Base-by-base conservation (phyloP, 2,113 vertebrate species). In the Tachuris rubrigastra region DNA sequence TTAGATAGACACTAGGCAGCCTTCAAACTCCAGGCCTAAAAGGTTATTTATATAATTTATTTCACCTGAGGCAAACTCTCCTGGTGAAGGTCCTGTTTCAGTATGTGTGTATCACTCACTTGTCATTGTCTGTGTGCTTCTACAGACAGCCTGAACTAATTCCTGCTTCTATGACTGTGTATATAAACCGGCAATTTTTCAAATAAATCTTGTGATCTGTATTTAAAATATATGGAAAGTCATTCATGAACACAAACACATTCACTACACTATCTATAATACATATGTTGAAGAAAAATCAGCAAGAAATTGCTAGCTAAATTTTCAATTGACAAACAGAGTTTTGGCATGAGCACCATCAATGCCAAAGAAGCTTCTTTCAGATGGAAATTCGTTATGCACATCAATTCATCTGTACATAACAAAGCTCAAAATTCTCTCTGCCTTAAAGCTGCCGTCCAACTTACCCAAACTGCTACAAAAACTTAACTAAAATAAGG, bases 11-110 rank as follows among this genome's bases (percentile, higher is more conserved):
- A 73, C 60, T 72, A 53, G 47, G 56, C 76, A 90, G 53, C 58
- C 50, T 94, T 80, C 42, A 68, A 81, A 79, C 66, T 83, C 71
- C 80, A 91, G 85, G 39, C 19, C 58, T 82, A 72, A 87, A 87
- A 93, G 27, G 68, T 95, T 98, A 98, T 96, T 97, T 98, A 97
- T 96, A 90, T 85, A 97, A 98, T 94, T 98, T 97, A 96, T 96
- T 97, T 94, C 96, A 94, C 66, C 33, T 19, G 13, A 91, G 58
- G 89, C 89, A 76, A 37, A 44, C 33, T 82, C 28, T 52, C 28
- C 68, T 84, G 94, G 89, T 67, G 59, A 96, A 92, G 88, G 89
- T 76, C 52, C 58, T 74, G 44, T 58, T 90, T 79, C 68, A 47
- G 25, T 87, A 44, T 60, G 35, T 30, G 27, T 53, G 62, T 58